Percentiles rank a stretch among this genome's conserved stretches.
Evolutionary conservation across 2,888 invertebrate species (phyloP).

Genomic region (Chrysotoxum bicinctum): DNA sequence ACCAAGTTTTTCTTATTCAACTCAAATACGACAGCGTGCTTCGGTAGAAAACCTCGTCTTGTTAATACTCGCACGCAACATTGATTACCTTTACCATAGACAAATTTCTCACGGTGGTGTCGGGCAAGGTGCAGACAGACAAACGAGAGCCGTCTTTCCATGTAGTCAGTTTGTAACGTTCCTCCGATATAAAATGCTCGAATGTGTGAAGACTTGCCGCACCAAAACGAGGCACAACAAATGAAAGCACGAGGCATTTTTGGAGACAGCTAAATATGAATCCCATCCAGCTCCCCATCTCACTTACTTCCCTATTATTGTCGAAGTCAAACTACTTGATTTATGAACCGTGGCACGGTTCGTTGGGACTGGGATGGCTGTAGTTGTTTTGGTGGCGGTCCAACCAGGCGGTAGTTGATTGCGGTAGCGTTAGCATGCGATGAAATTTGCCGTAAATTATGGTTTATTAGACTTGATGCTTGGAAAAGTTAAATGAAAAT

Average conservation of each 20-base stretch:
- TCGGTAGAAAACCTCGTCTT: not conserved
- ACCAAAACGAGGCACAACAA: slow-evolving; percentile 4
- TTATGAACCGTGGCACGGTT: slow-evolving; percentile 47
- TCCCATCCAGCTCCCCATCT: not conserved
- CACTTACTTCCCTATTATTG: not conserved
- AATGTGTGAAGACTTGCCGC: not conserved
- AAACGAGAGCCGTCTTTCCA: slow-evolving; percentile 27
- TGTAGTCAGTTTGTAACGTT: slow-evolving; percentile 45
- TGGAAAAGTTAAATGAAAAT: slow-evolving; percentile 67
- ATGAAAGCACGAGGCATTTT: not conserved
- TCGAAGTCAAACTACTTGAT: slow-evolving; percentile 45
- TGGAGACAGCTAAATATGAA: not conserved
- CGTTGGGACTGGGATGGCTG: not conserved
- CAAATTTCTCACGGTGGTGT: not conserved
- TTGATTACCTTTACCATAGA: slow-evolving; percentile 8
- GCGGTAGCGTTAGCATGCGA: slow-evolving; percentile 56
- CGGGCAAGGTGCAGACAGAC: slow-evolving; percentile 5
- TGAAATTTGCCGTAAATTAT: slow-evolving; percentile 72
- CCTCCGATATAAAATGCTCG: slow-evolving; percentile 6
- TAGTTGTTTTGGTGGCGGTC: not conserved
- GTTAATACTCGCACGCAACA: not conserved
- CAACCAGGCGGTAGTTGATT: slow-evolving; percentile 44
- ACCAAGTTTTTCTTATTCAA: too few relatives aligned
- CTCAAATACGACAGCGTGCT: not conserved
- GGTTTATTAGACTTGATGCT: slow-evolving; percentile 69